Conservation (phyloP, 2,113 vertebrate genomes). For the Nibea coibor region DNA sequence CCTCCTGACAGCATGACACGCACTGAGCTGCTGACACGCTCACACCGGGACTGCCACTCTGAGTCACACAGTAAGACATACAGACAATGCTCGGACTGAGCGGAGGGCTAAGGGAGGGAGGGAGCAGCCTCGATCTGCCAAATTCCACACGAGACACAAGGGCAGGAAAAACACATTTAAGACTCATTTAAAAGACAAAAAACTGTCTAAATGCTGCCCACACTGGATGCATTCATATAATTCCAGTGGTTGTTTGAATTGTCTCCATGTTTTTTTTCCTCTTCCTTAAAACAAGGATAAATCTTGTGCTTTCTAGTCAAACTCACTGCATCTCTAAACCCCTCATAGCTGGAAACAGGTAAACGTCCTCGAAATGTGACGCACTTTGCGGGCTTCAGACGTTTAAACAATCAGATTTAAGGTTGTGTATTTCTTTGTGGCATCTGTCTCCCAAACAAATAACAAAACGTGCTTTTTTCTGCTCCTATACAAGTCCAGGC, state of each 20-base stretch:
- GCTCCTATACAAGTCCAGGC: constrained; percentile 18
- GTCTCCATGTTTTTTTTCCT: constrained; percentile 29
- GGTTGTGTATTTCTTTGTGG: constrained; percentile 10
- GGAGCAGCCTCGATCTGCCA: constrained; percentile 65
- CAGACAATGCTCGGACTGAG: constrained; percentile 52
- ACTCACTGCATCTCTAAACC: constrained; percentile 1
- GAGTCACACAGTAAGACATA: constrained; percentile 61
- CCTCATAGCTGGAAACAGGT: constrained; percentile 37
- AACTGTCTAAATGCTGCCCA: constrained; percentile 39
- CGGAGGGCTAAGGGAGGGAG: constrained; percentile 50
- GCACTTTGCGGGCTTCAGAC: constrained; percentile 13
- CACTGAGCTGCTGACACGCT: constrained; percentile 62
- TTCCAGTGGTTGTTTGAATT: constrained; percentile 41
- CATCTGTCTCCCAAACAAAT: constrained; percentile 47
- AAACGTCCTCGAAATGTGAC: constrained; percentile 16
- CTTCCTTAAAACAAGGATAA: constrained; percentile 20
- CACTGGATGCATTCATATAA: constrained; percentile 45
- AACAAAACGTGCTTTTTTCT: constrained; percentile 36
- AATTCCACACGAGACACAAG: constrained; percentile 75
- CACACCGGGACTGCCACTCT: constrained; percentile 68
- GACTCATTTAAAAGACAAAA: constrained; percentile 55
- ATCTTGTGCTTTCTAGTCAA: neutral
- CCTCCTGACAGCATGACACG: constrained; percentile 58
- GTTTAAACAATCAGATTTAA: constrained; percentile 5
- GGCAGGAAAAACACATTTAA: constrained; percentile 57